Base-by-base conservation (phyloP, 1,140 invertebrate genomes). In the Cheumatopsyche charites region DNA sequence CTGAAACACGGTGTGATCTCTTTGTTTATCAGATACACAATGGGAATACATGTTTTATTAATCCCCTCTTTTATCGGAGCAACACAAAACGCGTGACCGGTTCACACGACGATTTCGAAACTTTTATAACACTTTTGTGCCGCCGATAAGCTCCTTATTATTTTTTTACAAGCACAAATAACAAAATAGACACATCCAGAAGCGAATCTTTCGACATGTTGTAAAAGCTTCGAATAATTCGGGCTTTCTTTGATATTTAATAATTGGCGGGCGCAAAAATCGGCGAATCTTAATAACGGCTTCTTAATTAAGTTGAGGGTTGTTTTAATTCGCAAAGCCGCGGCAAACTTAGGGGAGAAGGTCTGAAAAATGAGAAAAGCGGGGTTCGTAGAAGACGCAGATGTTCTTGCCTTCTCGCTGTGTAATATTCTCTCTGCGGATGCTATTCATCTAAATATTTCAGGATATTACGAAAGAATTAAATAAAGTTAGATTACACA, bases 1-100 rank as follows among this genome's bases (percentile, higher is more conserved):
- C 21, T 52, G 13, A 17, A 45, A 7, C 74, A 72, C 74, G 62
- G 45, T 67, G 26, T 70, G 11, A 26, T 15, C 23, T 49, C 61
- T 68, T 70, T 62, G 74, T 72, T 72, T 75, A 75, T 75, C 74
- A 66, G 70, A 75, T 75, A 70, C 71, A 75, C 72, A 75, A 75
- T 75, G 71, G 74, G 74, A 72, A 75, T 75, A 75, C 74, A 75
- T 75, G 74, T 72, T 75, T 70, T 75, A 75, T 75, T 75, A 75
- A 75, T 75, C 74, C 74, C 70, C 70, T 74, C 65, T 72, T 66
- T 74, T 75, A 72, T 70, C 70, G 67, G 67, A 66, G 19, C 17
- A 12, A 58, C 67, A 70, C 74, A 75, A 75, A 72, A 67, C 67
- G 74, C 74, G 67, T 75, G 74, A 72, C 74, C 66, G 67, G 71